Percentiles rank a stretch among this genome's conserved stretches.
These are phyloP conservation scores for Craniophora ligustri DNA, from an alignment of 2,888 invertebrate species.

Conservation along the genomic window DNA sequence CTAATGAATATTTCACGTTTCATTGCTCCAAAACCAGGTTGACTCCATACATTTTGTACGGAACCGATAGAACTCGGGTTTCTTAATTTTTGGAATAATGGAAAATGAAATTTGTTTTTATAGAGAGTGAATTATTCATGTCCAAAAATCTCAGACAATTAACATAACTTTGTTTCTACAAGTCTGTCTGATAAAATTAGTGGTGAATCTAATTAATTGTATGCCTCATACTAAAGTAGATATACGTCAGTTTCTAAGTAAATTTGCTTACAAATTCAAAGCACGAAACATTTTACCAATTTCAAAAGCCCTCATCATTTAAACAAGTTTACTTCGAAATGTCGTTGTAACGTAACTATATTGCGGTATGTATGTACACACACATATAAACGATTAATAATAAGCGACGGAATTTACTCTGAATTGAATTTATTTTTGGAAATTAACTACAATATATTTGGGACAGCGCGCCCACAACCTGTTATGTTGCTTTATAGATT, in stretches of 20 bases:
- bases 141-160: too few relatives aligned
- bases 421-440: slow-evolving; percentile 60
- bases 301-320: slow-evolving; percentile 25
- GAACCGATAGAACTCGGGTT: too few relatives aligned
- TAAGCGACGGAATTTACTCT: slow-evolving; percentile 28
- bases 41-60: too few relatives aligned
- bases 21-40: too few relatives aligned
- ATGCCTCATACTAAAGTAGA: too few relatives aligned
- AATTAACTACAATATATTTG: slow-evolving; percentile 60
- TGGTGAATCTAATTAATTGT: background rate
- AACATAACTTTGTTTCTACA: too few relatives aligned
- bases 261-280: slow-evolving; percentile 23
- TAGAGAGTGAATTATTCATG: too few relatives aligned
- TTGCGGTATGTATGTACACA: slow-evolving; percentile 23
- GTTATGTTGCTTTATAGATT: slow-evolving; percentile 64
- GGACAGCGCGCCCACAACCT: slow-evolving; percentile 57
- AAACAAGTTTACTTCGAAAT: slow-evolving; percentile 23
- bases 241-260: slow-evolving; percentile 6
- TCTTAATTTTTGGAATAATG: too few relatives aligned
- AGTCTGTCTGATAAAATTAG: background rate
- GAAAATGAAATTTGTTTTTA: too few relatives aligned
- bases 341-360: slow-evolving; percentile 6
- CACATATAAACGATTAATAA: slow-evolving; percentile 32
- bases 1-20: too few relatives aligned
- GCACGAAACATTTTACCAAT: slow-evolving; percentile 24